Base-by-base conservation (phyloP, 2,797 vertebrate genomes). In the Galago senegalensis region DNA sequence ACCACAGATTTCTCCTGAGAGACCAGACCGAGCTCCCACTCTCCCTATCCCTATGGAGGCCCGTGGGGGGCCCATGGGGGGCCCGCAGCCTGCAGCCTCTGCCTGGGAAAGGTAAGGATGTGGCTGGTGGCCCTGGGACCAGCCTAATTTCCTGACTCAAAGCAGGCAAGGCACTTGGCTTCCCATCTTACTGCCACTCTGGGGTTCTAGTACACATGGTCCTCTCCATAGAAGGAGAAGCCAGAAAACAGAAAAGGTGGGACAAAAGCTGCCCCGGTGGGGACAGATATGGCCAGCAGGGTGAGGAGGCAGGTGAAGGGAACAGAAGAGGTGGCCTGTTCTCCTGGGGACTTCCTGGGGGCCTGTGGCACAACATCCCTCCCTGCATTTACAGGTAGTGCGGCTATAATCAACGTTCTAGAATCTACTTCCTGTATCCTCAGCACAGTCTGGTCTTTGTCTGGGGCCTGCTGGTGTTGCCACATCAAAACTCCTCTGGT, bases 11-110 rank as follows among this genome's bases (percentile, higher is more conserved):
- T 56, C n/a, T 67, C 43, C 73, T 21, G 9, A 31, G 25, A 40
- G 27, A 86, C 53, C 9, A 7, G 56, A 16, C 37, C 11, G 21
- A 49, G 65, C 8, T 11, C 87, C 25, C 56, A n/a, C 83, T 13
- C 5, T 14, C 81, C 0, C 1, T 3, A 9, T 7, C 25, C 40
- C 43, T 18, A 0, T 0, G 6, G 76, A 84, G 20, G 27, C 61
- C 61, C 37, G 3, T 13, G 63, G 23, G 5, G 29, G 63, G 7
- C 61, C 61, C n/a, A 3, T 13, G 63, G 23, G 5, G 29, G 63
- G 7, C n/a, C 89, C 61, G 7, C 34, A 6, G 43, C 43, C 61
- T n/a, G 8, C 58, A 56, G 81, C 69, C 12, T 89, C 69, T 65
- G 21, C 37, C 76, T 60, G 4, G 69, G n/a, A 58, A 34, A 1